Conservation (phyloP, 2,797 vertebrate species). For the Tinamus major region DNA sequence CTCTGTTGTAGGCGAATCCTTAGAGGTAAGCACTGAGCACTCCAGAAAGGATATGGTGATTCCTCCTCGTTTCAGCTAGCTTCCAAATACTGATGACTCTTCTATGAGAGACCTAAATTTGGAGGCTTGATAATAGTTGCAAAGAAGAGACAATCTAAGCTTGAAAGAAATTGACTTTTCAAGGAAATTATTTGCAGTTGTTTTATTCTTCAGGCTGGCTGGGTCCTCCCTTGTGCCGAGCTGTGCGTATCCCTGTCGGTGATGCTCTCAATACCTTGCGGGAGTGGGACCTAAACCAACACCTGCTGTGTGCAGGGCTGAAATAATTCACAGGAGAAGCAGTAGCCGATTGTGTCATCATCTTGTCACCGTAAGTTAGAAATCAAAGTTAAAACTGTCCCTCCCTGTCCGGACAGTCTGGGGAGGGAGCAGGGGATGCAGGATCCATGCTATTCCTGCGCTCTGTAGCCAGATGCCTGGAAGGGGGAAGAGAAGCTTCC, state of each 20-base stretch:
- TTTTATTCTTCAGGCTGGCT: not conserved
- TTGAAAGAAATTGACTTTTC: not conserved
- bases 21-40: not conserved
- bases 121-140: not conserved
- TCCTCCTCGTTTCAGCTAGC: not conserved
- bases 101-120: not conserved
- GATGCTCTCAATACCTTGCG: not conserved
- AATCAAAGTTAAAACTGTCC: not conserved
- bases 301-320: not conserved
- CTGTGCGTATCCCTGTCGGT: not conserved
- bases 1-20: not conserved
- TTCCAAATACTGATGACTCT: not conserved
- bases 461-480: not conserved
- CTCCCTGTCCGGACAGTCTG: not conserved
- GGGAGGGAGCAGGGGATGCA: no score
- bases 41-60: not conserved
- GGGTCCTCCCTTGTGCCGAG: accelerated
- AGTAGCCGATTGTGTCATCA: not conserved
- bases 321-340: not conserved
- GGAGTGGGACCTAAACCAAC: not conserved
- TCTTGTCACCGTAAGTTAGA: not conserved
- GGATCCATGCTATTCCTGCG: not conserved
- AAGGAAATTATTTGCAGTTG: not conserved
- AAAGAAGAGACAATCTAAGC: not conserved
- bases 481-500: not conserved